Evolutionary conservation across 1,140 invertebrate species (phyloP).

Genomic region (Hirudo medicinalis): DNA sequence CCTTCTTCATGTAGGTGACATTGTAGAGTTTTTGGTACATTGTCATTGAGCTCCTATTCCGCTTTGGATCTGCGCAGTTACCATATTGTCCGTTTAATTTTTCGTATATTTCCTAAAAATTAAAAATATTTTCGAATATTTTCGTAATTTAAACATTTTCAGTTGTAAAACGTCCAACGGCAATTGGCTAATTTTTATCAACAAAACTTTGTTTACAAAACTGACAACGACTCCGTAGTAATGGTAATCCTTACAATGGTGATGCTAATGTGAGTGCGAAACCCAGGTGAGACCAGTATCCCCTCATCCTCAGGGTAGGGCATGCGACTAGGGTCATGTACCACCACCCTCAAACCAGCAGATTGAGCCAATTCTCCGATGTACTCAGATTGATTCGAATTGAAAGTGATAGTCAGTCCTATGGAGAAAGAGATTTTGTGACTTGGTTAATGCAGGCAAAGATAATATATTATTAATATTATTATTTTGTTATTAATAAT

Average conservation of each 20-base stretch:
- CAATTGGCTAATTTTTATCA: no score
- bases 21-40: slow-evolving; percentile 10
- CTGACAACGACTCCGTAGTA: no score
- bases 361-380: slow-evolving; percentile 10
- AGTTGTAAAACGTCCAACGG: no score
- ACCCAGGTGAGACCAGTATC: slow-evolving; percentile 4
- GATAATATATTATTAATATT: no score
- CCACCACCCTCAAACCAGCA: slow-evolving; percentile 15
- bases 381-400: slow-evolving; percentile 15
- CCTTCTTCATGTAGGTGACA: neutral
- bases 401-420: slow-evolving; percentile 18
- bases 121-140: neutral
- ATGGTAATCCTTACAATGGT: slow-evolving; percentile 1
- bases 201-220: no score
- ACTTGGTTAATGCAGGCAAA: no score
- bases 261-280: neutral
- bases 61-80: slow-evolving; percentile 4
- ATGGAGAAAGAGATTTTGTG: neutral
- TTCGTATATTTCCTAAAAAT: neutral
- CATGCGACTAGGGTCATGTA: slow-evolving; percentile 19
- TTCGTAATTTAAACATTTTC: neutral
- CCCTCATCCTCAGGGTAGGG: slow-evolving; percentile 23
- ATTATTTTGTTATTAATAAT: no score
- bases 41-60: neutral
- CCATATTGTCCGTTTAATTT: slow-evolving; percentile 1